Conservation (phyloP, 1,140 invertebrate species). For the Yoshiicerus persimilis region DNA sequence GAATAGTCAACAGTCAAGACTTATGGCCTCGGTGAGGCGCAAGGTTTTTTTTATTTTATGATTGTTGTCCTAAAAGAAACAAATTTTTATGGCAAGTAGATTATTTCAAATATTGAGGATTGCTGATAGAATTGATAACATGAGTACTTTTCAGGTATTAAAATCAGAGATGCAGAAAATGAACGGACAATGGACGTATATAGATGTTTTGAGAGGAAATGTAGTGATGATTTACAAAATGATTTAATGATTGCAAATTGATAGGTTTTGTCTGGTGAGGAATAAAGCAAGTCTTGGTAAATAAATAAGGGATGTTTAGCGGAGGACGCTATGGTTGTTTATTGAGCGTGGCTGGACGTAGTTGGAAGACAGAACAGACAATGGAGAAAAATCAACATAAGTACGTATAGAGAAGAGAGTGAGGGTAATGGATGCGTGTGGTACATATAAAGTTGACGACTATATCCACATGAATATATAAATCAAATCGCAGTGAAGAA, state of each 20-base stretch:
- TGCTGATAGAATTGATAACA: too few species aligned
- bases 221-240: not conserved
- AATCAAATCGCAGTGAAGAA: not conserved
- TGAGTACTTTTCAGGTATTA: too few species aligned
- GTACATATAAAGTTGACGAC: conserved; percentile 5
- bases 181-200: not conserved
- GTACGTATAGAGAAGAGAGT: conserved; percentile 1
- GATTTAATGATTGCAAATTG: not conserved
- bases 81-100: too few species aligned
- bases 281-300: not conserved
- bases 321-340: not conserved
- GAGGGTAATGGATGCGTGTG: conserved; percentile 9
- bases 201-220: not conserved
- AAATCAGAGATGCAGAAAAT: not conserved
- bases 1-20: too few species aligned
- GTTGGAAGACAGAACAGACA: not conserved
- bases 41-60: too few species aligned
- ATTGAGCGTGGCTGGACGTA: not conserved
- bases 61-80: too few species aligned
- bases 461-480: conserved; percentile 18
- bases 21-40: too few species aligned
- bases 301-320: not conserved
- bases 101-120: too few species aligned
- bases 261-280: not conserved
- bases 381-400: conserved; percentile 3